Base-by-base conservation (phyloP, 37 sponge, comb jelly and placozoan species). In the Mnemiopsis leidyi region DNA sequence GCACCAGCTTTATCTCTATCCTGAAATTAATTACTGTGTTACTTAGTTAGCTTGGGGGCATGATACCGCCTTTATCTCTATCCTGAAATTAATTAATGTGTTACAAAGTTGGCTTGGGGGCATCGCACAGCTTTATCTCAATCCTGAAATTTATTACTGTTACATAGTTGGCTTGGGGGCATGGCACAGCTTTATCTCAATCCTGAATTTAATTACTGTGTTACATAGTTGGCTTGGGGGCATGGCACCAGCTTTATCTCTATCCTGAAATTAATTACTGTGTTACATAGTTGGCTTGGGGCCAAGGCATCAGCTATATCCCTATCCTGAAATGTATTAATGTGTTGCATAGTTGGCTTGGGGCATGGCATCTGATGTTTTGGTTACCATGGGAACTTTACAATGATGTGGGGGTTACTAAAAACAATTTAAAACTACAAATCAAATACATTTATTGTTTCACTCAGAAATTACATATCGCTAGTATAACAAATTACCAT, bases 1-100 rank as follows among this genome's bases (percentile, higher is more conserved):
- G 23, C 21, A 85, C 90, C 29, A 85, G 24, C 90, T 85, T 85
- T 33, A 85, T 33, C 90, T 85, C 90, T n/a, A 85, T 40, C 90
- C 75, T 71, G 75, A 71, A 71, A 71, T 67, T 67, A 21, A 20
- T 67, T 67, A 20, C 68, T 67, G 20, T 21, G 68, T 67, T 67
- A 67, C 18, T 21, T 20, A 21, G 68, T 67, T 67, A 21, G 68
- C 20, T n/a, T n/a, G n/a, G n/a, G n/a, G n/a, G 26, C 82, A 79
- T 2, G 82, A 31, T 23, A 79, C 82, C 38, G 35, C 7, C 82
- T 79, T 79, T 26, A 79, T 26, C 82, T 79, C 82, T 5, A 79
- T 34, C 82, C 68, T 67, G 68, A 67, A 67, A 67, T 67, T 67
- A 21, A 20, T 67, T 67, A 20, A 13, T 67, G 20, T 21, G 68